These are phyloP conservation scores for Ceraclea dissimilis DNA, from an alignment of 2,888 invertebrate genomes.

Conservation along the genomic window DNA sequence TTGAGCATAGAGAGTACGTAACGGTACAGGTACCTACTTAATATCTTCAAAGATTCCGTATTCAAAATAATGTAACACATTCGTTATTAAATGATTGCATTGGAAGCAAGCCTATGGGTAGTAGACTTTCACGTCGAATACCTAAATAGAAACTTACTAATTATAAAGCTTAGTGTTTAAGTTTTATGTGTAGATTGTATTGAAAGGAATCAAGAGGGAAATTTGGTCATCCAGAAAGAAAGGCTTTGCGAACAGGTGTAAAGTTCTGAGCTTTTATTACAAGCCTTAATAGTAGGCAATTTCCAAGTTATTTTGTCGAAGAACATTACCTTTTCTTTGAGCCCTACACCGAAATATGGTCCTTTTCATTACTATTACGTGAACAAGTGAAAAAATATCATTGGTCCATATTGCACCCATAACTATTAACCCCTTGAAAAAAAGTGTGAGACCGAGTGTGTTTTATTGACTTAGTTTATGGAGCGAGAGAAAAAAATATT, in stretches of 20 bases:
- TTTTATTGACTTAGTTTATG: slow-evolving; percentile 9
- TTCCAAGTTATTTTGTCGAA: not conserved
- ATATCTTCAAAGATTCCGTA: too few relatives aligned
- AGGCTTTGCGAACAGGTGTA: not conserved
- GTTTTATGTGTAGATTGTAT: too few relatives aligned
- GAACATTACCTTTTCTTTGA: not conserved
- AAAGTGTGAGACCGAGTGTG: slow-evolving; percentile 13
- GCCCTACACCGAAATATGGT: not conserved
- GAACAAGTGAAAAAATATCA: not conserved
- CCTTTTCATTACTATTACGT: not conserved
- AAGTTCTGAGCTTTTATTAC: not conserved
- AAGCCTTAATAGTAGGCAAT: not conserved
- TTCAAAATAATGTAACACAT: too few relatives aligned
- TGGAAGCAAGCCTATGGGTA: too few relatives aligned
- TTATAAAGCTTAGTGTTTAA: too few relatives aligned
- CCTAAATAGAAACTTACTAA: too few relatives aligned
- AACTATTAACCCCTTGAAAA: slow-evolving; percentile 11
- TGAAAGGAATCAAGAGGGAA: too few relatives aligned
- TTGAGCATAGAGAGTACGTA: too few relatives aligned
- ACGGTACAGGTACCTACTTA: too few relatives aligned
- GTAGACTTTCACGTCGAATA: too few relatives aligned
- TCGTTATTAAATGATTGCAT: too few relatives aligned
- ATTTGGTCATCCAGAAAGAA: not conserved
- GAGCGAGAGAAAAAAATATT: not conserved
- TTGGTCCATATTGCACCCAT: slow-evolving; percentile 8